Base-by-base conservation (phyloP, 2,888 invertebrate species). In the Entomobrya proxima region DNA sequence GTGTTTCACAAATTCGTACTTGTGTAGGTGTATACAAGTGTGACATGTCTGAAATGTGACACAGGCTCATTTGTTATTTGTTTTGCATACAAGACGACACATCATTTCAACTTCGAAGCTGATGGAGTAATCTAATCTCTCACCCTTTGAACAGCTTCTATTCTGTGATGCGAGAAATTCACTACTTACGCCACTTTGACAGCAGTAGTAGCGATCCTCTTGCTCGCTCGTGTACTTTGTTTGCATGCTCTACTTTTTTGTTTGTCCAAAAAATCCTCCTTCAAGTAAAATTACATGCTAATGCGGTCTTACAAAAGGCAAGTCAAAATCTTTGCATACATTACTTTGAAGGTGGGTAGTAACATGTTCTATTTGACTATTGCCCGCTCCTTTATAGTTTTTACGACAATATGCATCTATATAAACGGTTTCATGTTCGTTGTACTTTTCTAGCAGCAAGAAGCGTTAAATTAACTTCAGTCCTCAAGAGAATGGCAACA, bases 381-480 rank as follows among this genome's bases (percentile, higher is more conserved):
- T n/a, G n/a, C n/a, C n/a, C n/a, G n/a, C n/a, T n/a, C n/a, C n/a
- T n/a, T n/a, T n/a, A 37, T 37, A 64, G 21, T 11, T 0, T 35
- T 50, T 50, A 1, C 21, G 21, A 18, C 18, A 13, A 50, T 11
- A 11, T 35, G n/a, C n/a, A 32, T 11, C 55, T 55, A n/a, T 30
- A 32, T 13, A 30, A 58, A 58, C 27, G 11, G 61, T 15, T 35
- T 32, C n/a, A 32, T 30, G n/a, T 15, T 47, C 50, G 50, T n/a
- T 4, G 37, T 74, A 32, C 52, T 74, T 74, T 76, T 58, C 58
- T 76, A 58, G 76, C 55, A 76, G 89, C 89, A 89, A 85, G 87
- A 67, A 86, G 90, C 89, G 90, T 90, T 90, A 90, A 90, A 90
- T 90, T 90, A 90, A 88, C 88, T 88, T 78, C 76, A 64, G 69